phyloP scores from a whole-genome alignment of 1,140 invertebrate species.

The Panulirus ornatus region DNA sequence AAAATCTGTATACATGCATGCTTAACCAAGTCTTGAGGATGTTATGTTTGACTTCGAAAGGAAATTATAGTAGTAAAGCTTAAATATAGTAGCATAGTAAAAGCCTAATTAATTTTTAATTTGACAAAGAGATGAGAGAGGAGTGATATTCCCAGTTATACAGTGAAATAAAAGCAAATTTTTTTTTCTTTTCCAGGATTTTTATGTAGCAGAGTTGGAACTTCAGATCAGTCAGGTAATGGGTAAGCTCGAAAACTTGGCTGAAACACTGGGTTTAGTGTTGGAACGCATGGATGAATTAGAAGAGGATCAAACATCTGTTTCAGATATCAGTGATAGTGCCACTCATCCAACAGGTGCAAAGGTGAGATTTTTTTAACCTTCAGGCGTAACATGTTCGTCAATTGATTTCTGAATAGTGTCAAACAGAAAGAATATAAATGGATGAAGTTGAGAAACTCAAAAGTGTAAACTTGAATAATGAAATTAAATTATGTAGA shows the following conservation, averaged over 20 bases:
- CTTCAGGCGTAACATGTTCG: not conserved
- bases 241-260: constrained; percentile 29
- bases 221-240: constrained; percentile 51
- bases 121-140: no score
- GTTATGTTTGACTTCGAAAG: no score
- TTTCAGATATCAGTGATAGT: not conserved
- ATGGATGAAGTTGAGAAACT: not conserved
- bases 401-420: not conserved
- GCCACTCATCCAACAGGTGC: not conserved
- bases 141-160: no score
- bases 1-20: no score
- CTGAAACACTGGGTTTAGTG: constrained; percentile 29
- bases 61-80: no score
- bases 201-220: constrained; percentile 57
- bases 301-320: constrained; percentile 16
- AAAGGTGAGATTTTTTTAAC: not conserved
- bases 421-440: not conserved
- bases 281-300: not conserved
- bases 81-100: no score
- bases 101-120: no score
- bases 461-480: not conserved
- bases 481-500: no score
- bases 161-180: no score
- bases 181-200: constrained; percentile 33
- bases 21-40: no score